Base-by-base conservation (phyloP, 2,888 invertebrate species). In the Hirtodrosophila confusa region DNA sequence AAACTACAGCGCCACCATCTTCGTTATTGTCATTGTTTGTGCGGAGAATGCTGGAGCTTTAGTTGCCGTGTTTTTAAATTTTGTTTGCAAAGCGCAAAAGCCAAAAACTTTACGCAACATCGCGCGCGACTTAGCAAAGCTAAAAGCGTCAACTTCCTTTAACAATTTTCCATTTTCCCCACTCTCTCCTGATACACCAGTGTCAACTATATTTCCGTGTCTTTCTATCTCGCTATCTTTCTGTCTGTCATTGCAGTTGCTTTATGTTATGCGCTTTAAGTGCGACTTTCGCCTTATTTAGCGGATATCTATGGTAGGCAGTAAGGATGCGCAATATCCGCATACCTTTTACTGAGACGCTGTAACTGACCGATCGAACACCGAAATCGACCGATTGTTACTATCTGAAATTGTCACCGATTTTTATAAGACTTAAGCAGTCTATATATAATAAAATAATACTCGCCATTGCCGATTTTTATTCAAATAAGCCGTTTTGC, bases 101-200 rank as follows among this genome's bases (percentile, higher is more conserved):
- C 69, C 70, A 82, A 82, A 73, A 71, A 69, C 65, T 75, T 80
- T 66, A 75, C 62, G 66, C 66, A 69, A 68, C 78, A 75, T 67
- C 67, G 75, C 75, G 55, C 75, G 41, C 40, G 66, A 67, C 72
- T 80, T 67, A 69, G 67, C 67, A 69, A 79, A 70, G 62, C 58
- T 50, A 57, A 62, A 72, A 58, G 50, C 49, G 24, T 57, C 64
- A 62, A 60, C 47, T 53, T 58, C 48, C 44, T 49, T 57, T 50
- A 58, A 5, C 45, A 43, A 63, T 24, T 36, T 50, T 33, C 27
- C 31, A 33, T 24, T 43, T 36, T n/a, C 27, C 4, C 31, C 8
- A 4, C 43, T 37, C 40, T 31, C 7, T 35, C 9, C 8, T 10
- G 10, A 35, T 35, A 36, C 8, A 12, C 5, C 24, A 17, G 27